phyloP scores from a whole-genome alignment of 2,888 invertebrate species.

The Frankliniella intonsa region DNA sequence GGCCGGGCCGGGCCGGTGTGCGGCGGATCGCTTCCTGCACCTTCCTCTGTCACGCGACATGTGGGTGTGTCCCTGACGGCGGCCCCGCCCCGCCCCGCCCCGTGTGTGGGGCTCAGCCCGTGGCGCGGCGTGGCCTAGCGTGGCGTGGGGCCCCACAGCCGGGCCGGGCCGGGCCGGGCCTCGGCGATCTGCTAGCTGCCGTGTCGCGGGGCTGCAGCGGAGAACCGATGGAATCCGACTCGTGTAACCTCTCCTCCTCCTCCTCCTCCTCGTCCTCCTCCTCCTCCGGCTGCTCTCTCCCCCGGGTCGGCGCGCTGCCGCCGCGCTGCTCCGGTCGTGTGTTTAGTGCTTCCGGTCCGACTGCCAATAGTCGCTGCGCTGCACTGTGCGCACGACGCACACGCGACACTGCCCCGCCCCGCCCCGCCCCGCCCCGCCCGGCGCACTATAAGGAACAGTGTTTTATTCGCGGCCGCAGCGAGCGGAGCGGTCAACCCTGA shows the following conservation, averaged over 20 bases:
- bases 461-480: background rate
- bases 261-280: slow-evolving; percentile 37
- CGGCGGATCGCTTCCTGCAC: background rate
- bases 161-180: background rate
- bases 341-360: slow-evolving; percentile 29
- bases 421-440: background rate
- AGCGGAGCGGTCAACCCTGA: background rate
- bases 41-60: slow-evolving; percentile 15
- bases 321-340: background rate
- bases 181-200: background rate
- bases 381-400: background rate
- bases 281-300: background rate
- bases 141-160: background rate
- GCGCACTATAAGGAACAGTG: background rate
- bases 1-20: too few relatives aligned
- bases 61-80: slow-evolving; percentile 13
- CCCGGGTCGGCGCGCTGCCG: background rate
- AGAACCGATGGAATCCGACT: background rate
- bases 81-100: too few relatives aligned
- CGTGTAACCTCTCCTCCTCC: background rate
- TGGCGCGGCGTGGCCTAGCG: background rate
- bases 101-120: too few relatives aligned
- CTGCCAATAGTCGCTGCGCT: background rate
- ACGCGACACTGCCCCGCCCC: background rate
- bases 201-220: background rate